These are phyloP conservation scores for Cynodonichthys magdalenae DNA, from an alignment of 2,797 vertebrate species.

Conservation along the genomic window DNA sequence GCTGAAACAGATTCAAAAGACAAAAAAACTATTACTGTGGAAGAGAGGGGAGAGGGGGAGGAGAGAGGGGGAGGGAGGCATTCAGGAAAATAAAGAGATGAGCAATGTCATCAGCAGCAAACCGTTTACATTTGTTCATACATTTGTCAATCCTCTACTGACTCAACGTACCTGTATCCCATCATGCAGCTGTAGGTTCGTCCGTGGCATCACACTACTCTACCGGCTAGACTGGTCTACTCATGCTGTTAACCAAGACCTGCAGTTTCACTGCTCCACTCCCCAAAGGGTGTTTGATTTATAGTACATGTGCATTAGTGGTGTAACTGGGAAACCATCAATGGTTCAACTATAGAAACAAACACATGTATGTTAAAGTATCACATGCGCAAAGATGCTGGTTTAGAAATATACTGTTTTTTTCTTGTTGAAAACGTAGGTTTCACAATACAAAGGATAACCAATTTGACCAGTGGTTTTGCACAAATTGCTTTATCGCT, in stretches of 20 bases:
- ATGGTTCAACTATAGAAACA: background rate
- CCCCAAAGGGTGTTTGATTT: slow-evolving; percentile 53
- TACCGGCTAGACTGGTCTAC: slow-evolving; percentile 60
- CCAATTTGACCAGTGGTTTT: background rate
- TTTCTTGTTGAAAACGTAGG: background rate
- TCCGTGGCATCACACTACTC: slow-evolving; percentile 76
- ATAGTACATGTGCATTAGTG: slow-evolving; percentile 2
- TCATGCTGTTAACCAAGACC: slow-evolving; percentile 59
- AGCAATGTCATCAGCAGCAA: slow-evolving; percentile 81
- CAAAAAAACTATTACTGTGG: slow-evolving; percentile 77
- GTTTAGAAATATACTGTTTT: background rate
- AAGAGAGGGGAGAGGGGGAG: slow-evolving; percentile 57
- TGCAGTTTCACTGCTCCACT: slow-evolving; percentile 67
- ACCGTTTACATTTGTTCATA: slow-evolving; percentile 76
- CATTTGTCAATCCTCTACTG: slow-evolving; percentile 77
- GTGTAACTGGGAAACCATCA: background rate
- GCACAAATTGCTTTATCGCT: background rate
- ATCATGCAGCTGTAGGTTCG: slow-evolving; percentile 82
- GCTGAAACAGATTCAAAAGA: slow-evolving; percentile 80
- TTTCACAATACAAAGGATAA: background rate
- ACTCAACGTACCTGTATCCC: slow-evolving; percentile 84
- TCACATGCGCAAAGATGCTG: background rate
- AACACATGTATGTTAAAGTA: background rate
- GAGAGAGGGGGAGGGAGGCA: slow-evolving; percentile 65
- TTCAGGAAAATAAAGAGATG: slow-evolving; percentile 75